These are phyloP conservation scores for Gortyna flavago DNA, from an alignment of 2,888 invertebrate genomes.

Conservation along the genomic window DNA sequence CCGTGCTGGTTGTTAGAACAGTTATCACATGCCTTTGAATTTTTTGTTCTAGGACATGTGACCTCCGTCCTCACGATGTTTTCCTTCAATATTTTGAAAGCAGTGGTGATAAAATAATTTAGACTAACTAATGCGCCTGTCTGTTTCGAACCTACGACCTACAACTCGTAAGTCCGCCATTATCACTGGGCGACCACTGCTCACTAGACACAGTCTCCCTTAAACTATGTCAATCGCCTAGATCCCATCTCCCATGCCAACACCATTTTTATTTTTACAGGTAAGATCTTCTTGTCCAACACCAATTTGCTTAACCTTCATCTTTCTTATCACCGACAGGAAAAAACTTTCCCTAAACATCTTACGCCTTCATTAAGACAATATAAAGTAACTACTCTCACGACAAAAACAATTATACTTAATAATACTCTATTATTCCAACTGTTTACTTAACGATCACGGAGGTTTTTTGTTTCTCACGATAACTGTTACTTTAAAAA, in stretches of 20 bases:
- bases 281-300: background rate
- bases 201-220: too few species aligned
- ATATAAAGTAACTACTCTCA: conserved; percentile 44
- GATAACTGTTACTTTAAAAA: conserved; percentile 10
- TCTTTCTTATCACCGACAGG: background rate
- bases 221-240: background rate
- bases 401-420: conserved; percentile 27
- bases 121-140: too few species aligned
- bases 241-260: background rate
- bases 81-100: background rate
- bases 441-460: conserved; percentile 47
- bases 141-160: too few species aligned
- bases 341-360: conserved; percentile 43
- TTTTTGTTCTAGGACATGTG: background rate
- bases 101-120: too few species aligned
- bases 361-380: conserved; percentile 35
- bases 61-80: background rate
- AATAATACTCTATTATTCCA: conserved; percentile 41
- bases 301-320: background rate
- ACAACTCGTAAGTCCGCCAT: too few species aligned
- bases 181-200: too few species aligned
- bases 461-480: conserved; percentile 48
- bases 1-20: background rate
- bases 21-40: background rate
- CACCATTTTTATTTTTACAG: background rate